These are phyloP conservation scores for Nannoperca obscura DNA, from an alignment of 2,797 vertebrate species.

Conservation along the genomic window DNA sequence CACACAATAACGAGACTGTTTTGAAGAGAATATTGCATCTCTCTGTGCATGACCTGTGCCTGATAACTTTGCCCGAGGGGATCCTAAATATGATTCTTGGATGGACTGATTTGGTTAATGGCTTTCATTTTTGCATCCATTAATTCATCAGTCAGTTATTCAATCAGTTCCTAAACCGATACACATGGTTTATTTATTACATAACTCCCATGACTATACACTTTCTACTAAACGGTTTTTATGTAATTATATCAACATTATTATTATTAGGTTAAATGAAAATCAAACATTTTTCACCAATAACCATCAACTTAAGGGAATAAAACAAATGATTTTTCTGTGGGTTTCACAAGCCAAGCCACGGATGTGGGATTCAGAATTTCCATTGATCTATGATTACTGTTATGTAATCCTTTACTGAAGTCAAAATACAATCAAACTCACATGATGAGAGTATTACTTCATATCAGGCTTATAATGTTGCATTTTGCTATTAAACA, in stretches of 20 bases:
- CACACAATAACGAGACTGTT: conserved; percentile 12
- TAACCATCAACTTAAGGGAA: background rate
- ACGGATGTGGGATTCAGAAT: background rate
- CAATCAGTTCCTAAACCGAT: conserved; percentile 1
- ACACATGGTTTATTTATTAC: conserved; percentile 16
- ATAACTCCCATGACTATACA: background rate
- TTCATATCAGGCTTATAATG: background rate
- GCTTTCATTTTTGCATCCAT: background rate
- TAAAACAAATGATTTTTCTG: background rate
- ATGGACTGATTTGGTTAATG: conserved; percentile 22
- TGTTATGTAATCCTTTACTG: background rate
- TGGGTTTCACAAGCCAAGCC: conserved; percentile 2
- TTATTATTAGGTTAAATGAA: conserved; percentile 1
- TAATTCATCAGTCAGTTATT: conserved; percentile 16
- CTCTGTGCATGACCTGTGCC: conserved; percentile 9
- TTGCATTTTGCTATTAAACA: conserved; percentile 15
- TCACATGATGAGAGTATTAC: conserved; percentile 9
- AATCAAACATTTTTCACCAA: no score
- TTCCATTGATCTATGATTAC: conserved; percentile 6
- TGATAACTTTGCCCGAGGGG: conserved; percentile 27
- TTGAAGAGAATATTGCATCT: conserved; percentile 22
- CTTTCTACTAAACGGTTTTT: background rate
- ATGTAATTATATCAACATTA: background rate
- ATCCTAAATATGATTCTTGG: conserved; percentile 24
- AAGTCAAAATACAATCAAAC: conserved; percentile 11